Percentiles rank a stretch among this genome's conserved stretches.
Evolutionary conservation across 2,888 invertebrate genomes (phyloP).

Genomic region (Drosophila yooni): DNA sequence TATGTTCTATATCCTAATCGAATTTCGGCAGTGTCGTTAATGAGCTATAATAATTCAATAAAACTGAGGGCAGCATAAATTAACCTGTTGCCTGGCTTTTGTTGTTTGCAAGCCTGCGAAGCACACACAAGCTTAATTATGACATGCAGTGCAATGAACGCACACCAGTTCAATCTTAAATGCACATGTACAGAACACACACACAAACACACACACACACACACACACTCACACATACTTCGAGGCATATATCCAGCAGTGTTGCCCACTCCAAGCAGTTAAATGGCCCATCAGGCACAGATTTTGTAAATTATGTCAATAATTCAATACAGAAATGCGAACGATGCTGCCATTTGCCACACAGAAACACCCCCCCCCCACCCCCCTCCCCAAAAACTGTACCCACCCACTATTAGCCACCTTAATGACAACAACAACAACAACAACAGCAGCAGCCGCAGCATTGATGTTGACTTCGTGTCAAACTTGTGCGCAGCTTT

Average conservation of each 20-base stretch:
- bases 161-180: slow-evolving; percentile 2
- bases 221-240: neutral
- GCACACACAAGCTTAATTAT: slow-evolving; percentile 37
- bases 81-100: slow-evolving; percentile 65
- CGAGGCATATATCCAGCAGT: slow-evolving; percentile 31
- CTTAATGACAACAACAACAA: slow-evolving; percentile 44
- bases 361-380: neutral
- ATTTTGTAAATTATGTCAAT: slow-evolving; percentile 80
- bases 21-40: slow-evolving; percentile 58
- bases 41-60: slow-evolving; percentile 75
- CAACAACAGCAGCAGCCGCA: neutral
- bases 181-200: neutral
- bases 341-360: slow-evolving; percentile 66
- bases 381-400: neutral
- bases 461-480: slow-evolving; percentile 50
- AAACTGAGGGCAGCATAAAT: slow-evolving; percentile 69
- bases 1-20: slow-evolving; percentile 42
- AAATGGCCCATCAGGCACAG: slow-evolving; percentile 77
- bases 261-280: slow-evolving; percentile 50
- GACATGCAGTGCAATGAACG: slow-evolving; percentile 22
- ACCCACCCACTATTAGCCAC: slow-evolving; percentile 36
- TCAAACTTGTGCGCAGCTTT: slow-evolving; percentile 66
- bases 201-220: neutral
- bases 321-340: slow-evolving; percentile 77
- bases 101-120: slow-evolving; percentile 12